Evolutionary conservation across 2,888 invertebrate species (phyloP).

Genomic region (Chalcis sispes): DNA sequence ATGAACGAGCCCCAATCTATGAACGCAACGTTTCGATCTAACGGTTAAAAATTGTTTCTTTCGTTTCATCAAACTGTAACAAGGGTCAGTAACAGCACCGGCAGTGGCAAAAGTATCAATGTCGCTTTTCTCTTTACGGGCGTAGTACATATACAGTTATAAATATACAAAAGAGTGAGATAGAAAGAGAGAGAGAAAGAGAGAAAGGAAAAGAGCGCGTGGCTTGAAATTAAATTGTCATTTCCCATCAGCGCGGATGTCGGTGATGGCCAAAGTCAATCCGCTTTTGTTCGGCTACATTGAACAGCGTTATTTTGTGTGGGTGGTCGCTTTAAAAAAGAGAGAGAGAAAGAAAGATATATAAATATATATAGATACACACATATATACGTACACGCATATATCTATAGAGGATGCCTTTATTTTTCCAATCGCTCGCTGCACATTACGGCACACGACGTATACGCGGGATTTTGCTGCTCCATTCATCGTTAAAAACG

Average conservation of each 20-base stretch:
- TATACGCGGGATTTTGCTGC: neutral
- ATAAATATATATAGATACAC: no score
- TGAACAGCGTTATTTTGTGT: conserved; percentile 24
- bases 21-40: conserved; percentile 9
- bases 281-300: conserved; percentile 18
- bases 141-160: neutral
- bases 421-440: neutral
- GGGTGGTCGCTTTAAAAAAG: neutral
- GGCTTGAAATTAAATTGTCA: conserved; percentile 62
- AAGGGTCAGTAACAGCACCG: neutral
- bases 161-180: conserved; percentile 1
- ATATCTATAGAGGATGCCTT: neutral
- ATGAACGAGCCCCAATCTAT: no score
- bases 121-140: conserved; percentile 15
- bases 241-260: conserved; percentile 57
- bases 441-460: no score
- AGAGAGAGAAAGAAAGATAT: neutral
- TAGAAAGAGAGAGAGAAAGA: no score
- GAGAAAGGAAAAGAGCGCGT: neutral
- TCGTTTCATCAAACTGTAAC: conserved; percentile 1
- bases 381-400: no score
- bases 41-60: conserved; percentile 34
- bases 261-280: conserved; percentile 26
- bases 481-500: neutral
- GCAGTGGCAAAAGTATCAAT: conserved; percentile 3